Conservation (phyloP, 2,888 invertebrate species). For the Drosophila mayaguana region DNA sequence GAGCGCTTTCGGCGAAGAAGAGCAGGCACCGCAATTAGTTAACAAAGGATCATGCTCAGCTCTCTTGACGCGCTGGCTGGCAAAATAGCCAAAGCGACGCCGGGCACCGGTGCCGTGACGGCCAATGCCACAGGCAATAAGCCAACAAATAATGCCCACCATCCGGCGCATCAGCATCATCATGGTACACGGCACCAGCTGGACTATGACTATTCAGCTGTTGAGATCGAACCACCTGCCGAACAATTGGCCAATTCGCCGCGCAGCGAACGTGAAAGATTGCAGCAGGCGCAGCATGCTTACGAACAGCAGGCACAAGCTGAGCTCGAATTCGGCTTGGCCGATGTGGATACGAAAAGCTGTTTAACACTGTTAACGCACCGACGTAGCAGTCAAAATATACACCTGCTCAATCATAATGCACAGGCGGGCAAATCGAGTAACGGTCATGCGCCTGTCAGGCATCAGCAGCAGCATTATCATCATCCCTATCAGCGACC, state of each 20-base stretch:
- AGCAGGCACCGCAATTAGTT: neutral
- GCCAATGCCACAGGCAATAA: slow-evolving; percentile 78
- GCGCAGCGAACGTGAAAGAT: slow-evolving; percentile 61
- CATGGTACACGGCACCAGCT: slow-evolving; percentile 64
- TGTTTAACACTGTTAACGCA: slow-evolving; percentile 56
- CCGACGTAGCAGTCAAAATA: slow-evolving; percentile 51
- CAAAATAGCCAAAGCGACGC: slow-evolving; percentile 90
- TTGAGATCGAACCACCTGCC: slow-evolving; percentile 70
- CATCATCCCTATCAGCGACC: slow-evolving; percentile 74
- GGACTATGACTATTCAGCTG: slow-evolving; percentile 76
- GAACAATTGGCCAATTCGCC: slow-evolving; percentile 73
- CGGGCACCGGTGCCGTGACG: slow-evolving; percentile 87
- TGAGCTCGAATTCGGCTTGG: slow-evolving; percentile 75
- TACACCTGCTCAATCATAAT: slow-evolving; percentile 69
- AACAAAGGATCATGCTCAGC: slow-evolving; percentile 88
- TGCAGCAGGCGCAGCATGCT: slow-evolving; percentile 73
- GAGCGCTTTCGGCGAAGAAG: neutral
- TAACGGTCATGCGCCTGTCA: slow-evolving; percentile 25
- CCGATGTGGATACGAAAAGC: slow-evolving; percentile 70
- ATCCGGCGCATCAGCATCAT: slow-evolving; percentile 63
- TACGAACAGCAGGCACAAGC: slow-evolving; percentile 72
- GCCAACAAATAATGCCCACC: slow-evolving; percentile 61
- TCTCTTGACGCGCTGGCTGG: slow-evolving; percentile 95
- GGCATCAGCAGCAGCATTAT: slow-evolving; percentile 54
- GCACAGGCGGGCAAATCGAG: slow-evolving; percentile 72